Evolutionary conservation across 2,113 vertebrate genomes (phyloP).

Genomic region (Astatoreochromis straeleni): DNA sequence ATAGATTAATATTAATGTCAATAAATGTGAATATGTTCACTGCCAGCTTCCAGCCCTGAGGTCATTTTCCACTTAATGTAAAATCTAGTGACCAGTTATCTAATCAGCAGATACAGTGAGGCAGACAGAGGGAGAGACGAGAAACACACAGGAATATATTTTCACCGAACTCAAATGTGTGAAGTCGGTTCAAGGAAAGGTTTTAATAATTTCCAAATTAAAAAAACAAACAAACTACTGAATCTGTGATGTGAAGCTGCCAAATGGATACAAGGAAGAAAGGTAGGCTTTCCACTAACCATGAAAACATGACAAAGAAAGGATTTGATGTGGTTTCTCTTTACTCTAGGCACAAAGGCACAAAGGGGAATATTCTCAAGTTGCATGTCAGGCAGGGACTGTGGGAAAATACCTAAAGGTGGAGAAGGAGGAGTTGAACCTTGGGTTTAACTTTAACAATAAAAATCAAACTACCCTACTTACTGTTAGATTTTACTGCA

Average conservation of each 20-base stretch:
- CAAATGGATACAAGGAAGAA: constrained; percentile 59
- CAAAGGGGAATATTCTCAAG: not conserved
- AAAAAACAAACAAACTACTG: not conserved
- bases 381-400: not conserved
- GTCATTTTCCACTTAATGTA: constrained; percentile 62
- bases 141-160: not conserved
- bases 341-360: not conserved
- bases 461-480: not conserved
- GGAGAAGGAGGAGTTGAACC: not conserved
- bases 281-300: constrained; percentile 29
- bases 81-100: constrained; percentile 8
- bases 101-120: constrained; percentile 11
- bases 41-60: constrained; percentile 17
- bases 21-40: constrained; percentile 1
- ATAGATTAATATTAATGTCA: not conserved
- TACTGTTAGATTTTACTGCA: not conserved
- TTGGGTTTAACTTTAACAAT: not conserved
- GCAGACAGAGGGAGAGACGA: not conserved
- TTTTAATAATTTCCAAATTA: not conserved
- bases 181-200: not conserved
- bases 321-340: not conserved
- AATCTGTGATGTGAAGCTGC: not conserved
- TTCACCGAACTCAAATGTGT: not conserved
- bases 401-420: not conserved
- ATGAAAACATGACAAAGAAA: not conserved